Evolutionary conservation across 2,113 vertebrate genomes (phyloP).

Genomic region (Paraplagusia blochii): DNA sequence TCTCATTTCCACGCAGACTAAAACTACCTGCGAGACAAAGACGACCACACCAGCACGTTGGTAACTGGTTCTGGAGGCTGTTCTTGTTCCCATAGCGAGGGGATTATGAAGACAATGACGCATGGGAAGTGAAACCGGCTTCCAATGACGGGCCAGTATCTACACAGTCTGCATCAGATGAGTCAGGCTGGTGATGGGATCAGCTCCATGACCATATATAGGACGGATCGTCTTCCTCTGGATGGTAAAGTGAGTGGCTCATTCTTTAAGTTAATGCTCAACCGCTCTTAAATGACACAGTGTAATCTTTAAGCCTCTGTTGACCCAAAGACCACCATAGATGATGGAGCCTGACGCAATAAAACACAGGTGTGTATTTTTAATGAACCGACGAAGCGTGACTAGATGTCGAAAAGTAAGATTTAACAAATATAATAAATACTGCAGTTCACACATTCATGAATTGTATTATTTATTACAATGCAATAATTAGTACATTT

Average conservation of each 20-base stretch:
- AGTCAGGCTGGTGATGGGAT: background rate
- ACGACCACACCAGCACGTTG: too few species aligned
- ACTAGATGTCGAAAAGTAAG: background rate
- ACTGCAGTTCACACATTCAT: too few species aligned
- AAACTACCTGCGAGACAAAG: too few species aligned
- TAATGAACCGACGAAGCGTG: background rate
- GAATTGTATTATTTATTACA: too few species aligned
- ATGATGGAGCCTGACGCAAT: slow-evolving; percentile 16
- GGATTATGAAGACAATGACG: background rate
- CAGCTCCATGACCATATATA: slow-evolving; percentile 9
- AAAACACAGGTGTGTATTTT: slow-evolving; percentile 23
- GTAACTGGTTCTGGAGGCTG: background rate
- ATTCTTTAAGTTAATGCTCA: slow-evolving; percentile 59
- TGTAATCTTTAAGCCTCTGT: slow-evolving; percentile 65
- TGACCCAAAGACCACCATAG: slow-evolving; percentile 36
- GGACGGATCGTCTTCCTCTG: slow-evolving; percentile 1
- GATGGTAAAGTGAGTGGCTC: slow-evolving; percentile 45
- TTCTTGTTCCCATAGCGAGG: background rate
- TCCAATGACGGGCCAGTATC: too few species aligned
- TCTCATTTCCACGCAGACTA: too few species aligned
- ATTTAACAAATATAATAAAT: too few species aligned
- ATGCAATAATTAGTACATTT: too few species aligned
- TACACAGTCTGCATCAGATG: background rate
- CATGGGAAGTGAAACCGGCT: too few species aligned
- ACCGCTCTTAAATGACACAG: slow-evolving; percentile 48